Percentiles rank a stretch among this genome's conserved stretches.
Evolutionary conservation across 2,888 invertebrate species (phyloP).

Genomic region (Zygothrica quintamaculata): DNA sequence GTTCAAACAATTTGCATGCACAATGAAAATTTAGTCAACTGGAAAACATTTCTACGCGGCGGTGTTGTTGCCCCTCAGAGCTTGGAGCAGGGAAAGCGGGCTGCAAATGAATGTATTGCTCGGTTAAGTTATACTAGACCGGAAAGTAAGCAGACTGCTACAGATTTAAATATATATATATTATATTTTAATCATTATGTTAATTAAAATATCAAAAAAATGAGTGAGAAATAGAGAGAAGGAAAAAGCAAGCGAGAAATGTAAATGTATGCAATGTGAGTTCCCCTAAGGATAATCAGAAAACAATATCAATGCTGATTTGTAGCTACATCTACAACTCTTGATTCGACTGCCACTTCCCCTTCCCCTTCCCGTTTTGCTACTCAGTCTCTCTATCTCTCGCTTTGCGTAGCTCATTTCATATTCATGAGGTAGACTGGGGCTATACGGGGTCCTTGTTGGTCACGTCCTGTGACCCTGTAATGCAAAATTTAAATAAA

Average conservation of each 20-base stretch:
- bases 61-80: conserved; percentile 3
- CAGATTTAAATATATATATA: conserved; percentile 23
- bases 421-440: conserved; percentile 65
- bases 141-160: conserved; percentile 42
- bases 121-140: conserved; percentile 13
- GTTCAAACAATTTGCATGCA: conserved; percentile 55
- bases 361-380: too few species aligned
- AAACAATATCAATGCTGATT: conserved; percentile 68
- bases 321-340: conserved; percentile 33
- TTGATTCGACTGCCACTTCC: neutral
- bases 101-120: neutral
- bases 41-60: conserved; percentile 52
- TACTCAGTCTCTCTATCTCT: too few species aligned
- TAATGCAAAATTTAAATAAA: conserved; percentile 69
- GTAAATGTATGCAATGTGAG: too few species aligned
- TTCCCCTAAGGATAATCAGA: conserved; percentile 62
- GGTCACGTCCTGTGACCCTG: conserved; percentile 65
- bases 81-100: neutral
- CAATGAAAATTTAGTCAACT: conserved; percentile 69
- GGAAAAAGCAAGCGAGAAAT: too few species aligned
- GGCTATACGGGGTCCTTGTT: conserved; percentile 18
- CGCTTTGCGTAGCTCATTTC: conserved; percentile 50
- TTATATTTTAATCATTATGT: conserved; percentile 52
- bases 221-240: neutral
- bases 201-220: conserved; percentile 66